These are phyloP conservation scores for Epistrophe eligans DNA, from an alignment of 2,888 invertebrate species.

Conservation along the genomic window DNA sequence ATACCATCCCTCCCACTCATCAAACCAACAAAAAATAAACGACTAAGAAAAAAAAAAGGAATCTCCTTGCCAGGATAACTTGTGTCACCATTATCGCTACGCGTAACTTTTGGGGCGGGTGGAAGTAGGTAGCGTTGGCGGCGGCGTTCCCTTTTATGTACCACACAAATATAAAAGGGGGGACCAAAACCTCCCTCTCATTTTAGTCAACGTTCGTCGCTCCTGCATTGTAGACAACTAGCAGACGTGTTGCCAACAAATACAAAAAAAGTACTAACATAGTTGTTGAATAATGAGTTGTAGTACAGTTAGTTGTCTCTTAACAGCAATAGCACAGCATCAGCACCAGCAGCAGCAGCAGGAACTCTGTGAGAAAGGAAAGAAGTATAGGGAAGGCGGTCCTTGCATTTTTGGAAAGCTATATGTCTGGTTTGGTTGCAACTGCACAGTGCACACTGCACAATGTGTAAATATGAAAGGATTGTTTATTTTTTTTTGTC, in stretches of 20 bases:
- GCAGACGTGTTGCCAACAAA: slow-evolving; percentile 66
- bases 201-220: slow-evolving; percentile 56
- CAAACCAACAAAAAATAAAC: slow-evolving; percentile 1
- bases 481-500: slow-evolving; percentile 23
- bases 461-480: slow-evolving; percentile 70
- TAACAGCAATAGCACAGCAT: slow-evolving; percentile 39
- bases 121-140: slow-evolving; percentile 10
- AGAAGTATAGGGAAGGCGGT: slow-evolving; percentile 35
- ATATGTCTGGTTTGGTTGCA: slow-evolving; percentile 71
- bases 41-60: neutral
- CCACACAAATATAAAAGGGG: slow-evolving; percentile 3
- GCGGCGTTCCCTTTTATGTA: slow-evolving; percentile 36
- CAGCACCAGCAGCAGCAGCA: slow-evolving; percentile 30
- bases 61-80: slow-evolving; percentile 57
- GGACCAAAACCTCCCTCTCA: slow-evolving; percentile 31
- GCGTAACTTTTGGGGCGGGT: slow-evolving; percentile 59
- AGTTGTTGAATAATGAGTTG: slow-evolving; percentile 75
- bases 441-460: slow-evolving; percentile 65
- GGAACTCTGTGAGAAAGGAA: neutral
- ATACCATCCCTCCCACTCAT: neutral
- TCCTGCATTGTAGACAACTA: slow-evolving; percentile 65
- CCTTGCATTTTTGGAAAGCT: slow-evolving; percentile 51
- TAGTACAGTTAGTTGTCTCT: slow-evolving; percentile 70
- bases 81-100: slow-evolving; percentile 74
- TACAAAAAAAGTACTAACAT: slow-evolving; percentile 40